These are phyloP conservation scores for Phalanger gymnotis DNA, from an alignment of 2,797 vertebrate species.

Conservation along the genomic window DNA sequence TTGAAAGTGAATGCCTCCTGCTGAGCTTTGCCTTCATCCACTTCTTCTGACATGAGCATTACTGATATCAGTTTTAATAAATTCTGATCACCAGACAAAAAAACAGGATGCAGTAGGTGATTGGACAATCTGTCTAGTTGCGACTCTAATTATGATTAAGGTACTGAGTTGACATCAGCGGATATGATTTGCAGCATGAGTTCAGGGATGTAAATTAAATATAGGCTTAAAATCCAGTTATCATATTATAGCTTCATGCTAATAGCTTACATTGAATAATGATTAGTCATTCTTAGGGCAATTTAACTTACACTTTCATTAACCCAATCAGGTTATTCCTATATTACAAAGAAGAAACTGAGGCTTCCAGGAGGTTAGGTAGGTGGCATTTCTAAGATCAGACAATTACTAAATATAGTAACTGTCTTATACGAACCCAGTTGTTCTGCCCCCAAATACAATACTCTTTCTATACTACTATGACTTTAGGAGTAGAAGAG, in stretches of 20 bases:
- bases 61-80: not conserved
- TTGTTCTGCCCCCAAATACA: not conserved
- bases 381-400: not conserved
- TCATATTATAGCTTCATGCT: not conserved
- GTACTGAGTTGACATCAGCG: not conserved
- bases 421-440: not conserved
- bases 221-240: not conserved
- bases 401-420: not conserved
- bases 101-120: not conserved
- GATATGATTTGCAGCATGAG: not conserved
- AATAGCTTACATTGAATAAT: not conserved
- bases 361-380: not conserved
- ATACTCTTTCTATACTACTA: not conserved
- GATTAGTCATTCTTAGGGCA: not conserved
- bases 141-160: not conserved
- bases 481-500: not conserved
- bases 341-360: not conserved
- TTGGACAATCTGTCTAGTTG: not conserved
- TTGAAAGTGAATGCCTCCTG: conserved; percentile 22
- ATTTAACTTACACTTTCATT: not conserved
- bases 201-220: not conserved
- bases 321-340: not conserved
- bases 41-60: not conserved
- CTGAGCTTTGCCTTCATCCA: not conserved
- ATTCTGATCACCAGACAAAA: not conserved